Evolutionary conservation across 1,140 invertebrate genomes (phyloP).

Genomic region (Pectinophora gossypiella): DNA sequence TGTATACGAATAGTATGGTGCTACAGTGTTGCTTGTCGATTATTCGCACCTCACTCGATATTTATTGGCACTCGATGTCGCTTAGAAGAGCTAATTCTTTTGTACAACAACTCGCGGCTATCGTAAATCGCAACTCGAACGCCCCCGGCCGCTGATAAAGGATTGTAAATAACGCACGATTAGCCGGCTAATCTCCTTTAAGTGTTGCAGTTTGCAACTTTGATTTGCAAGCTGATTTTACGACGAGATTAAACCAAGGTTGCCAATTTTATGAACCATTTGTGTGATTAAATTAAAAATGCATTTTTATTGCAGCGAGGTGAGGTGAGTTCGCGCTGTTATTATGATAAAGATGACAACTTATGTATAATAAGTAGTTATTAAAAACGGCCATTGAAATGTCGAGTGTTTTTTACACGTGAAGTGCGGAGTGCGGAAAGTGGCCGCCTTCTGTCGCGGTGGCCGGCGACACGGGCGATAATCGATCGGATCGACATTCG

Average conservation of each 20-base stretch:
- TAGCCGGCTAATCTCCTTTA: constrained; percentile 46
- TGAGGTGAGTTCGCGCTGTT: not conserved
- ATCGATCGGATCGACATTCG: constrained; percentile 62
- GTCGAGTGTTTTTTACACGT: not conserved
- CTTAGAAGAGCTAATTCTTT: constrained; percentile 61
- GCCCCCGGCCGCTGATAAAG: constrained; percentile 52
- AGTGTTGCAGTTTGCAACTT: constrained; percentile 39
- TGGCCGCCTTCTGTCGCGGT: constrained; percentile 16
- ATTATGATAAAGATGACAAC: not conserved
- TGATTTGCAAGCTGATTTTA: constrained; percentile 43
- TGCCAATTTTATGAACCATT: constrained; percentile 14
- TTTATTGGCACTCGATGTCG: constrained; percentile 70
- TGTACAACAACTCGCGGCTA: constrained; percentile 35
- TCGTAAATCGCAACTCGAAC: constrained; percentile 55
- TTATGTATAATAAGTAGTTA: not conserved
- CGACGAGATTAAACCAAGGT: constrained; percentile 24
- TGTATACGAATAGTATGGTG: constrained; percentile 37
- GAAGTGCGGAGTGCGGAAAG: constrained; percentile 8
- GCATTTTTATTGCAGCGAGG: not conserved
- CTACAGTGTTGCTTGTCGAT: constrained; percentile 66
- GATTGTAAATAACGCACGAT: constrained; percentile 63
- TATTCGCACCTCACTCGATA: constrained; percentile 54
- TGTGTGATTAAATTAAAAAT: constrained; percentile 6
- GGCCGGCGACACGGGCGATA: constrained; percentile 38
- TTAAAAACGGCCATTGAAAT: constrained; percentile 4